Evolutionary conservation across 53 echinoderm and acorn worm genomes (phyloP).

Genomic region (Echinometra lucunter): DNA sequence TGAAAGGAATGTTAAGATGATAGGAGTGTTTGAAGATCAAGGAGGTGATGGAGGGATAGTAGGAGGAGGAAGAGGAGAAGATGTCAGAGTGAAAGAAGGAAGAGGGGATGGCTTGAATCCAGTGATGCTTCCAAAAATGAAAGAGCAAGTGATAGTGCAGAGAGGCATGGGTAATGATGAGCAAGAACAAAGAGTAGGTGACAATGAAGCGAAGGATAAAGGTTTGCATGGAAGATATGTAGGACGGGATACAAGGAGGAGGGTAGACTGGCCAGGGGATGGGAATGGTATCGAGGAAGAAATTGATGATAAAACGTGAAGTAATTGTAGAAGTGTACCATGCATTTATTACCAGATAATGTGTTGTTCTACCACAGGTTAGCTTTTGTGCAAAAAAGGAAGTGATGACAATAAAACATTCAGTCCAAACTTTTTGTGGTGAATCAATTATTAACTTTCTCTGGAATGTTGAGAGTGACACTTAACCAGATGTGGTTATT

Average conservation of each 20-base stretch:
- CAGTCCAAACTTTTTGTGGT: neutral
- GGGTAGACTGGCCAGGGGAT: constrained; percentile 39
- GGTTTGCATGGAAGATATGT: neutral
- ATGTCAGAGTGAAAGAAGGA: neutral
- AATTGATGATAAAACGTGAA: constrained; percentile 53
- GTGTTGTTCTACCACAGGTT: neutral
- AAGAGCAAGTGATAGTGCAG: constrained; percentile 26
- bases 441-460: neutral
- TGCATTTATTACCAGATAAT: neutral
- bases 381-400: neutral
- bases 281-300: constrained; percentile 8
- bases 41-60: neutral
- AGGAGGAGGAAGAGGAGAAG: constrained; percentile 24
- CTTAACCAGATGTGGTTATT: neutral
- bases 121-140: neutral
- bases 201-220: neutral
- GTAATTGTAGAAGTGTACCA: neutral
- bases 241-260: constrained; percentile 32
- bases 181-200: neutral
- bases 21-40: constrained; percentile 20
- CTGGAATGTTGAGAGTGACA: neutral
- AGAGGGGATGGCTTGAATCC: neutral
- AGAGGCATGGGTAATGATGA: neutral
- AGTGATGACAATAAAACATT: neutral
- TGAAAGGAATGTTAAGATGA: neutral